phyloP scores from a whole-genome alignment of 2,888 invertebrate genomes.

The Idaea straminata region DNA sequence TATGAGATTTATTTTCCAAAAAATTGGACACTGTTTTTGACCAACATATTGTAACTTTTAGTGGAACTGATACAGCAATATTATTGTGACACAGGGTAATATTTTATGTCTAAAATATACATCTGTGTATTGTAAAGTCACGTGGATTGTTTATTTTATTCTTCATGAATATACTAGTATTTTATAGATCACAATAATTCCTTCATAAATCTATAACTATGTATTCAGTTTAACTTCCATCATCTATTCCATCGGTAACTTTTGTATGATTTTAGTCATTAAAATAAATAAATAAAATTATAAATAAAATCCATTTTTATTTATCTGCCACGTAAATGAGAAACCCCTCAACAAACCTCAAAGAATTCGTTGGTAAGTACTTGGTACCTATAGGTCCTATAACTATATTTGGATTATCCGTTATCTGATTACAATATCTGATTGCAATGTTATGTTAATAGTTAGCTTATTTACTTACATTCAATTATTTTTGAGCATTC shows the following conservation, averaged over 20 bases:
- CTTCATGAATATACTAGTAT: constrained; percentile 12
- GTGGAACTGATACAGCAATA: background rate
- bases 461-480: too few species aligned
- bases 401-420: too few species aligned
- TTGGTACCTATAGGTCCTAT: too few species aligned
- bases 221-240: background rate
- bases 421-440: too few species aligned
- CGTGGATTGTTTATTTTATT: constrained; percentile 31
- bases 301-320: constrained; percentile 11
- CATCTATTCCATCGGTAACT: constrained; percentile 11
- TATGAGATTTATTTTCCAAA: constrained; percentile 16
- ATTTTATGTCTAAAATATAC: constrained; percentile 67
- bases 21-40: constrained; percentile 9
- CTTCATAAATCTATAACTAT: background rate
- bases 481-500: too few species aligned
- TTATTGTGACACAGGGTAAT: constrained; percentile 55
- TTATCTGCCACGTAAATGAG: background rate
- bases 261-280: constrained; percentile 30
- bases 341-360: too few species aligned
- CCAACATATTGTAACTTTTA: background rate
- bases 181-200: background rate
- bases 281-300: constrained; percentile 21
- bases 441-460: too few species aligned
- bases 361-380: too few species aligned
- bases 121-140: constrained; percentile 53